These are phyloP conservation scores for Acanthurus leucopareius DNA, from an alignment of 2,797 vertebrate species.

Conservation along the genomic window DNA sequence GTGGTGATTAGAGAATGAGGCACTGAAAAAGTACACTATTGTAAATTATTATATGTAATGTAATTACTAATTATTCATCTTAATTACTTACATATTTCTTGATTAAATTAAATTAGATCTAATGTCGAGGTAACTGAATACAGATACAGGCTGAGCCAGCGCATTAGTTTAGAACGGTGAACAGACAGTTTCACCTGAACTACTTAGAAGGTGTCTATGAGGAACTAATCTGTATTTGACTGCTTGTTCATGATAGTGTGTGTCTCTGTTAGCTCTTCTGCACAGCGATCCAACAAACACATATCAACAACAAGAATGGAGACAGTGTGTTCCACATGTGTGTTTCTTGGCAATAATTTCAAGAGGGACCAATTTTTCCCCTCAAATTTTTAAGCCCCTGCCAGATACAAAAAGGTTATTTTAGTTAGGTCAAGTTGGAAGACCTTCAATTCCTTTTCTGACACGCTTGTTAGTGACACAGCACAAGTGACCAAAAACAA, in stretches of 20 bases:
- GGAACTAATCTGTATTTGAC: background rate
- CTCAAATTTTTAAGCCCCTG: conserved; percentile 8
- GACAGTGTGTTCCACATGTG: conserved; percentile 42
- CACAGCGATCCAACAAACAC: conserved; percentile 49
- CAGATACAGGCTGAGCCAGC: too few species aligned
- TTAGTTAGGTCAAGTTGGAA: conserved; percentile 34
- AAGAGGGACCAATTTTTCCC: conserved; percentile 9
- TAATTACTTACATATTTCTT: too few species aligned
- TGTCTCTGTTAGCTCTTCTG: conserved; percentile 24
- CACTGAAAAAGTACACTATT: too few species aligned
- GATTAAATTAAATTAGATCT: too few species aligned
- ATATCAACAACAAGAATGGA: conserved; percentile 37
- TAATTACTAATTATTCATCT: too few species aligned
- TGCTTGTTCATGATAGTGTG: background rate
- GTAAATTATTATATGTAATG: too few species aligned
- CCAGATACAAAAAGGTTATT: conserved; percentile 49
- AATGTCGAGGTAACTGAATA: too few species aligned
- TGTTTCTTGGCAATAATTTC: conserved; percentile 59
- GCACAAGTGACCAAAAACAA: conserved; percentile 38
- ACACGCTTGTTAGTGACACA: conserved; percentile 25
- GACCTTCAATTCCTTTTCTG: conserved; percentile 22
- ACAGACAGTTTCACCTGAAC: too few species aligned
- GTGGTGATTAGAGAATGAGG: too few species aligned
- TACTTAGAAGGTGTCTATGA: too few species aligned
- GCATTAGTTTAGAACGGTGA: too few species aligned